Conservation (phyloP, 1,140 invertebrate species). For the Calliphora vicina region DNA sequence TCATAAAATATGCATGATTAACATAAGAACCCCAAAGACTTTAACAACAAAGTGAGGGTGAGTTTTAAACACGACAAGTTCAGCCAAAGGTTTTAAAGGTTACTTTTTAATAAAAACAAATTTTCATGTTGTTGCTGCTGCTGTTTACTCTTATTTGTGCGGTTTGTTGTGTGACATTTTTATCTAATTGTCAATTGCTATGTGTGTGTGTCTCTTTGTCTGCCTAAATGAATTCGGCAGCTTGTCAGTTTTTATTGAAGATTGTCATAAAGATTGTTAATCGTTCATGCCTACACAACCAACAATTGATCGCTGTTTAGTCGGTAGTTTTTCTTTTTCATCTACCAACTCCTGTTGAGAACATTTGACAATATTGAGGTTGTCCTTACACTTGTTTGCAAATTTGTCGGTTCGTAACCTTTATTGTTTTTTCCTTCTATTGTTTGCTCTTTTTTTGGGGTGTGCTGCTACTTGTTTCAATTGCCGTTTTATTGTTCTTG, state of each 20-base stretch:
- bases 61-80: background rate
- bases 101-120: background rate
- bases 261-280: constrained; percentile 1
- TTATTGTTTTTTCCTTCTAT: background rate
- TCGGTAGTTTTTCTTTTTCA: background rate
- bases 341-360: background rate
- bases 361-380: background rate
- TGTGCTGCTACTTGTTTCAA: background rate
- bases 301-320: background rate
- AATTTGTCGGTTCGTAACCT: background rate
- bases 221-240: constrained; percentile 5
- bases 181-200: constrained; percentile 56
- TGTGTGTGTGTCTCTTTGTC: constrained; percentile 45
- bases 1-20: too few species aligned
- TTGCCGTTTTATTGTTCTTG: background rate
- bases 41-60: background rate
- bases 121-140: background rate
- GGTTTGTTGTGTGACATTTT: constrained; percentile 63
- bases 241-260: constrained; percentile 1
- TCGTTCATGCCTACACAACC: background rate
- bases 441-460: background rate
- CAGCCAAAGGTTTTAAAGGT: background rate
- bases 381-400: too few species aligned
- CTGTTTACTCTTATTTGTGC: constrained; percentile 41
- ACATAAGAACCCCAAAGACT: background rate